Base-by-base conservation (phyloP, 1,140 invertebrate genomes). In the Elymnias hypermnestra region DNA sequence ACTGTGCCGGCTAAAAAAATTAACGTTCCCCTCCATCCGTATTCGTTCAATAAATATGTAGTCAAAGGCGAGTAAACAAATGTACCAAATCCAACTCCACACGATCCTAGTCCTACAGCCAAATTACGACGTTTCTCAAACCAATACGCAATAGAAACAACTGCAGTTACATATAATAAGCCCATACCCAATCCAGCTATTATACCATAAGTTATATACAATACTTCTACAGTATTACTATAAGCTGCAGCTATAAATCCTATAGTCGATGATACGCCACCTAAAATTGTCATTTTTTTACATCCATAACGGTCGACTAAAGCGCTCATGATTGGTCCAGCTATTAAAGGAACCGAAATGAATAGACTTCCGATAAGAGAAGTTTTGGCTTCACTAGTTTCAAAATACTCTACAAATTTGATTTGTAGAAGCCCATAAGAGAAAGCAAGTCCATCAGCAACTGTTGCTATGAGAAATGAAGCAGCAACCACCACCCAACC, bases 101-200 rank as follows among this genome's bases (percentile, higher is more conserved):
- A 95, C 0, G 97, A 96, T 0, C 96, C 94, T 12, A 98, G 89
- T 1, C 97, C 96, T 3, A 96, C 97, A 5, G 97, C 97, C 40
- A 99, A 88, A 6, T 94, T 96, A 4, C 97, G 89, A 60, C 93
- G 93, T 63, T 95, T 94, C 57, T 99, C 97, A 74, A 99, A 99
- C 91, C 98, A 99, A 72, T 95, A 98, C 2, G 97, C 96, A 37
- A 99, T 97, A 22, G 91, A 93, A 1, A 98, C 97, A 1, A 96
- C 94, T 1, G 94, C 94, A 3, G 96, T 95, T 0, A 98, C 95
- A 69, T 95, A 96, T 39, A 94, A 91, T 19, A 97, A 79, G 3
- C 95, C 94, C 61, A 97, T 88, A 3, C 95, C 96, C 14, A 96
- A 86, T 1, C 95, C 95, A 17, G 95, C 92, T 41, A 97, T 89